Conservation (phyloP, 2,888 invertebrate genomes). For the Coelogynopora nodosa region DNA sequence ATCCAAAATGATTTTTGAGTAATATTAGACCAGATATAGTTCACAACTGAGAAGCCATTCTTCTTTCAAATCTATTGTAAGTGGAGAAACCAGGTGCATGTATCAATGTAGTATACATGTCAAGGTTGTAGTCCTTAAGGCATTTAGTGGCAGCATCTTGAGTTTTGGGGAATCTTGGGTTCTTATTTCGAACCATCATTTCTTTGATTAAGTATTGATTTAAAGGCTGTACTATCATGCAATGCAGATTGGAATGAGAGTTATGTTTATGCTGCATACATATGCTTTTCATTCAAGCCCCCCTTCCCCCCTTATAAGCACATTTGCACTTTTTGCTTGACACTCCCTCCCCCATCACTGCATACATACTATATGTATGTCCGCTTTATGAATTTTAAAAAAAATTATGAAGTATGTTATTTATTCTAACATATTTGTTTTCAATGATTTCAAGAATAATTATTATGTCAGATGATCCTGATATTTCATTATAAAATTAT, state of each 20-base stretch:
- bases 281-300: not conserved
- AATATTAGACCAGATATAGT: conserved; percentile 51
- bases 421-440: no score
- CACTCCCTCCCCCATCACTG: not conserved
- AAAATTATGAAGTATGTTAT: no score
- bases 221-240: conserved; percentile 46
- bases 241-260: conserved; percentile 48
- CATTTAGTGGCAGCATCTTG: conserved; percentile 46
- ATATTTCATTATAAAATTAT: no score
- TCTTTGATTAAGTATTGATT: conserved; percentile 52
- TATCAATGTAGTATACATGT: conserved; percentile 64
- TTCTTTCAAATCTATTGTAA: conserved; percentile 55
- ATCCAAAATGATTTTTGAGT: conserved; percentile 26
- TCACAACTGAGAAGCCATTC: conserved; percentile 57
- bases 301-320: not conserved
- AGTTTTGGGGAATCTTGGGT: conserved; percentile 49
- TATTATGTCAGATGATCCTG: no score
- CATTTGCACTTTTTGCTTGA: not conserved
- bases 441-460: no score
- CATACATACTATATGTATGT: not conserved
- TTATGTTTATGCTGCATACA: conserved; percentile 22
- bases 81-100: conserved; percentile 58
- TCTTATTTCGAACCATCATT: conserved; percentile 52
- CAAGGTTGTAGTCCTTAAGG: conserved; percentile 49
- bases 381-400: not conserved